These are phyloP conservation scores for Platysternon megacephalum DNA, from an alignment of 2,113 vertebrate species.

Conservation along the genomic window DNA sequence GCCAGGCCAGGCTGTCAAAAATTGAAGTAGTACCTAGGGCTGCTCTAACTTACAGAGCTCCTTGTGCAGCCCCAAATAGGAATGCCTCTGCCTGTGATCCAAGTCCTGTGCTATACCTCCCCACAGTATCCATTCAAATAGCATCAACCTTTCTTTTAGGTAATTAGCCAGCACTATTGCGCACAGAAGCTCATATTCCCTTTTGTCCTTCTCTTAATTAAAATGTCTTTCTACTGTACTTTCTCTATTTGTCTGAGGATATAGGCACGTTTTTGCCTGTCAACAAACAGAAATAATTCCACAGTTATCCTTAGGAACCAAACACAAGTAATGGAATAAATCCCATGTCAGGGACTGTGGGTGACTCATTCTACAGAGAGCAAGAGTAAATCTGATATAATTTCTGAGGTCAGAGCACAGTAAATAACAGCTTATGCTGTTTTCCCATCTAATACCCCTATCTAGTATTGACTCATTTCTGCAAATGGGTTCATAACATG, in stretches of 20 bases:
- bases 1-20: neutral
- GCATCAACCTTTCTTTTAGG: rapidly evolving
- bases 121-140: neutral
- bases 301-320: neutral
- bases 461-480: slow-evolving; percentile 30
- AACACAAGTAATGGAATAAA: slow-evolving; percentile 32
- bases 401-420: slow-evolving; percentile 46
- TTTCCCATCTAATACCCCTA: neutral
- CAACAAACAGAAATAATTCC: slow-evolving; percentile 2
- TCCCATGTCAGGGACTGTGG: neutral
- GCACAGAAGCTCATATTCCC: neutral
- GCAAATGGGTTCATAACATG: slow-evolving; percentile 46
- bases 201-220: slow-evolving; percentile 26
- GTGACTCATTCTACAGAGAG: neutral
- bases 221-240: neutral
- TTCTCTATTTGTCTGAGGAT: slow-evolving; percentile 25
- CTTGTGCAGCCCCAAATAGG: neutral
- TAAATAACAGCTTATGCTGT: slow-evolving; percentile 6
- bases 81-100: neutral
- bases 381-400: slow-evolving; percentile 2
- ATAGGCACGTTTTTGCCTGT: neutral
- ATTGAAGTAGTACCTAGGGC: neutral
- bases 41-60: neutral
- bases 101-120: neutral
- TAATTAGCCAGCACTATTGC: neutral